phyloP scores from a whole-genome alignment of 2,888 invertebrate species.

The Hydriomena furcata region DNA sequence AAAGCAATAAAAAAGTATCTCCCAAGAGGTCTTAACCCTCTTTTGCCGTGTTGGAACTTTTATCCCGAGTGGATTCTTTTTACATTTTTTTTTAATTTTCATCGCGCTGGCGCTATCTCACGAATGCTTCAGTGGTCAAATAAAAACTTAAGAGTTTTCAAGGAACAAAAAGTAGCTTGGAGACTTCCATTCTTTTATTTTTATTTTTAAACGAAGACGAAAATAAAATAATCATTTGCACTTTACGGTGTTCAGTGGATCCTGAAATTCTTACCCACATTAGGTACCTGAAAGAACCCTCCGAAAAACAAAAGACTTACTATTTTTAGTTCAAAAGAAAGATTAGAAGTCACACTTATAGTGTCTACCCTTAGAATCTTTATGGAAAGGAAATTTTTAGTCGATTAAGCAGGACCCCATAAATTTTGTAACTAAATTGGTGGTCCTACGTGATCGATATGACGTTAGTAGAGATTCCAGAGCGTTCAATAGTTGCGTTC shows the following conservation, averaged over 20 bases:
- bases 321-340: constrained; percentile 18
- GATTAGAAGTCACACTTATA: constrained; percentile 4
- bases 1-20: constrained; percentile 42
- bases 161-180: constrained; percentile 48
- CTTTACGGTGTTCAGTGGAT: constrained; percentile 13
- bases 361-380: neutral
- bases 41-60: constrained; percentile 32
- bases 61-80: constrained; percentile 48
- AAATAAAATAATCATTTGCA: constrained; percentile 5
- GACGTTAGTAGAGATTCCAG: neutral
- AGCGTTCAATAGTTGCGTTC: neutral
- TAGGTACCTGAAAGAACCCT: neutral
- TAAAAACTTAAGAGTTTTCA: constrained; percentile 81
- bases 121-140: constrained; percentile 84
- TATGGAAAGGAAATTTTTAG: constrained; percentile 26
- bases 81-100: constrained; percentile 73
- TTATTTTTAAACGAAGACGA: neutral
- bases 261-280: neutral
- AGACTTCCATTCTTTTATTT: constrained; percentile 31
- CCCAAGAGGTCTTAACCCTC: constrained; percentile 36
- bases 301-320: constrained; percentile 12
- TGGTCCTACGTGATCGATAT: constrained; percentile 19
- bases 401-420: constrained; percentile 26
- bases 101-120: constrained; percentile 77
- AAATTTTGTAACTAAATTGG: constrained; percentile 30